Percentiles rank a stretch among this genome's conserved stretches.
Conservation (phyloP, 2,888 invertebrate species). For the Xanthia icteritia region DNA sequence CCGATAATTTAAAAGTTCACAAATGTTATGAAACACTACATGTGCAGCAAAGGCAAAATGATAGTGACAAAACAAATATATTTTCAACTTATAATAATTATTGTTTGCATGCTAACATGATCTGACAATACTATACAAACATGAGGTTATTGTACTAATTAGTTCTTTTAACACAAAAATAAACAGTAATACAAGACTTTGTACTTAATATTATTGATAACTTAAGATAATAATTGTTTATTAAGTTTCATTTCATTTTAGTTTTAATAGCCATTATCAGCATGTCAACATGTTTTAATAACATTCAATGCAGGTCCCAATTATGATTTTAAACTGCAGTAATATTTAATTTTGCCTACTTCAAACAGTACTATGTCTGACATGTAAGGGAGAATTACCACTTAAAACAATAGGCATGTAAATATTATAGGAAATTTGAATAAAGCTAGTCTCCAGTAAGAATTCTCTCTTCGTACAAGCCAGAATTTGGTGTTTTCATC, state of each 20-base stretch:
- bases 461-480: conserved; percentile 18
- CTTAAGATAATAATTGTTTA: background rate
- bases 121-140: conserved; percentile 26
- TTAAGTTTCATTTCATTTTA: conserved; percentile 1
- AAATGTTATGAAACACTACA: conserved; percentile 43
- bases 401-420: background rate
- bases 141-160: background rate
- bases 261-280: conserved; percentile 25
- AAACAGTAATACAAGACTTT: background rate
- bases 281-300: conserved; percentile 30
- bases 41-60: conserved; percentile 51
- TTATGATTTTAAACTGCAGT: background rate
- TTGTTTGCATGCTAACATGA: conserved; percentile 29
- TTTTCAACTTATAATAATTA: conserved; percentile 1
- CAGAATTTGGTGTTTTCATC: conserved; percentile 21
- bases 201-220: background rate
- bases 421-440: background rate
- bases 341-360: conserved; percentile 5
- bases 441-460: background rate
- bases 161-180: background rate
- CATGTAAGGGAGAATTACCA: conserved; percentile 8
- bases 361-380: conserved; percentile 6
- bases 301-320: conserved; percentile 21
- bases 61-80: conserved; percentile 26
- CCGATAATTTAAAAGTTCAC: background rate